Evolutionary conservation across 2,888 invertebrate species (phyloP), one percentile per base, ranked within the genome.

Genomic region (Tiliacea aurago): DNA sequence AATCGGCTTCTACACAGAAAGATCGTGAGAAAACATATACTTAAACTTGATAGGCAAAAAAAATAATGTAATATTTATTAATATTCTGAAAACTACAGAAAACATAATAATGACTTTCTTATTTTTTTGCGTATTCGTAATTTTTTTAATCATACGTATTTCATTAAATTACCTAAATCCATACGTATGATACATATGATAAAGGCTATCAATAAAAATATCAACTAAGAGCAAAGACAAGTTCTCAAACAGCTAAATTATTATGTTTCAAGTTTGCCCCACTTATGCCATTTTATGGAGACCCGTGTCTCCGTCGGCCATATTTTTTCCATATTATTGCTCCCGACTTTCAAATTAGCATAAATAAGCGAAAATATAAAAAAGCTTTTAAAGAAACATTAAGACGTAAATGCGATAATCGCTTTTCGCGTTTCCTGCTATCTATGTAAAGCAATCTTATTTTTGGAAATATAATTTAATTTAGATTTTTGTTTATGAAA

Each of bases 301-400:
- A 89, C 88, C 89, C 90, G 89, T 89, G 91, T 90, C 90, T 90
- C 87, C 84, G 83, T 76, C 85, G 86, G 88, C 87, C 84, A 87
- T 92, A 92, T 89, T 91, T 92, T 89, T 88, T 87, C 88, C 85
- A 89, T 89, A 89, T 91, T 92, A 93, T 91, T 90, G 88, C 92
- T 89, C 88, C 86, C 89, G 88, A 89, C 90, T 91, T 91, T 89
- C 74, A 88, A 87, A 92, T 92, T 92, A 91, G 87, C 92, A 91
- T 92, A 91, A 91, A 91, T 90, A 91, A 89, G 88, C 86, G 86
- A 87, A 91, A 90, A 91, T 89, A 89, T 84, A 83, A 89, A 91
- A 92, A 91, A 64, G 91, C 93, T 92, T 92, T 93, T 90, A 90
- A 90, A 91, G 86, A 89, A 90, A 90, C 87, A 89, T 91, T 90